Evolutionary conservation across 2,113 vertebrate genomes (phyloP).

Genomic region (Paradoxurus hermaphroditus): DNA sequence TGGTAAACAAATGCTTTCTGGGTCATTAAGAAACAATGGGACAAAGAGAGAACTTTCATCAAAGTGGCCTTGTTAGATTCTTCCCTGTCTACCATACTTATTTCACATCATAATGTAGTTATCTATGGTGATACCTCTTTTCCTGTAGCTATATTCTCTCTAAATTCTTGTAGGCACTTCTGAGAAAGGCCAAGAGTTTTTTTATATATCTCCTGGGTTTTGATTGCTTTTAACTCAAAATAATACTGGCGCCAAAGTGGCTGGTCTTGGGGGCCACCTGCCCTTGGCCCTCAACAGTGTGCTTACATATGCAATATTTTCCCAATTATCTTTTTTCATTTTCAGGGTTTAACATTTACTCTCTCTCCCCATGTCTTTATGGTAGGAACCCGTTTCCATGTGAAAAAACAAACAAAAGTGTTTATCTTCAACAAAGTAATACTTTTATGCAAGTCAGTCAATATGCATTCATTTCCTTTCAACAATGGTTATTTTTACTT

Average conservation of each 20-base stretch:
- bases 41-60: neutral
- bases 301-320: neutral
- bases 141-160: neutral
- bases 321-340: neutral
- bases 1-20: neutral
- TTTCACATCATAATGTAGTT: neutral
- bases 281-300: neutral
- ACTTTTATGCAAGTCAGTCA: neutral
- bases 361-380: neutral
- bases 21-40: neutral
- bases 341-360: neutral
- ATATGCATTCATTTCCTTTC: neutral
- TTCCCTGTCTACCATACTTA: neutral
- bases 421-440: neutral
- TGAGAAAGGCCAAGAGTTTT: neutral
- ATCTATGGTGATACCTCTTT: neutral
- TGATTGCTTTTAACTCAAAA: neutral
- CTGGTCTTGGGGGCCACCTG: too few species aligned
- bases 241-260: neutral
- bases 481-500: neutral
- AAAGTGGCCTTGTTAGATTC: neutral
- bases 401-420: neutral
- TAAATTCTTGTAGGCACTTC: neutral
- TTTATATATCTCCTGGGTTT: neutral
- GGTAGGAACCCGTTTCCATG: neutral